Evolutionary conservation across 1,140 invertebrate species (phyloP).

Genomic region (Caenorhabditis inopinata): DNA sequence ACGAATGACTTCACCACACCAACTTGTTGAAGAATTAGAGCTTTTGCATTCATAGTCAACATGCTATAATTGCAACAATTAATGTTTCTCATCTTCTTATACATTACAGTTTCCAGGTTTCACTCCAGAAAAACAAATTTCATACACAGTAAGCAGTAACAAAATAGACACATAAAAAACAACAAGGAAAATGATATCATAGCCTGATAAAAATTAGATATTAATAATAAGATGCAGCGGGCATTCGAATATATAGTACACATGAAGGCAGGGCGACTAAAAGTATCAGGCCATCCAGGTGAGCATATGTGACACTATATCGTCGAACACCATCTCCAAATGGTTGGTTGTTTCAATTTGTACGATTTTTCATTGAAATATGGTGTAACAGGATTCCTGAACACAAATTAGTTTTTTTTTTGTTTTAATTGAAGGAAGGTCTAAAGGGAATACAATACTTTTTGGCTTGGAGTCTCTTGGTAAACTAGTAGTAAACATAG

Average conservation of each 20-base stretch:
- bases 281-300: not conserved
- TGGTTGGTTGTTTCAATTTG: constrained; percentile 4
- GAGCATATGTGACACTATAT: not conserved
- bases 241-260: constrained; percentile 16
- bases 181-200: not conserved
- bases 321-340: constrained; percentile 8
- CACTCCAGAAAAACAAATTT: not conserved
- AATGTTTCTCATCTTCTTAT: too few relatives aligned
- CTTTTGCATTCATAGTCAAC: not conserved
- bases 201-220: not conserved
- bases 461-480: too few relatives aligned
- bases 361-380: constrained; percentile 2
- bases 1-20: too few relatives aligned
- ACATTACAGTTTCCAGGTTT: not conserved
- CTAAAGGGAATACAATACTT: too few relatives aligned
- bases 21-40: not conserved
- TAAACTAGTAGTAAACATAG: too few relatives aligned
- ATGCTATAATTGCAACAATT: not conserved
- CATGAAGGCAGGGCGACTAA: constrained; percentile 24
- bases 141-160: not conserved
- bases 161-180: not conserved
- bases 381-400: constrained; percentile 6
- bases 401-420: not conserved
- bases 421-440: too few relatives aligned
- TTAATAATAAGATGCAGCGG: too few relatives aligned